These are phyloP conservation scores for Tenodera sinensis DNA, from an alignment of 2,888 invertebrate genomes.

Conservation along the genomic window DNA sequence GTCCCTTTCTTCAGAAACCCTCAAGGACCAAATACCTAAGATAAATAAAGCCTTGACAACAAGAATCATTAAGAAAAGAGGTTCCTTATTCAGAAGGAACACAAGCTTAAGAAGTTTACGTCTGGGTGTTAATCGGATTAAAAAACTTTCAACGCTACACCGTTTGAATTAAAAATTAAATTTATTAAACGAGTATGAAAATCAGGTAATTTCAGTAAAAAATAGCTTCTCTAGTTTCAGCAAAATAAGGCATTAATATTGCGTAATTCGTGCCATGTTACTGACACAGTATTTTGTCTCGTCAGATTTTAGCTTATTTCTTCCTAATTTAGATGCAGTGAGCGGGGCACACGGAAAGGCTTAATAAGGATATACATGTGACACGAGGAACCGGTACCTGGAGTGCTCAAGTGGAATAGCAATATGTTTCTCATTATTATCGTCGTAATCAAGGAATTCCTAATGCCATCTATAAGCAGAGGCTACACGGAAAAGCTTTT, in stretches of 20 bases:
- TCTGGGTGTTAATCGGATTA: neutral
- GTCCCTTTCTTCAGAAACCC: no score
- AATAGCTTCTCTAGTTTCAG: neutral
- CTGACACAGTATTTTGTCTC: neutral
- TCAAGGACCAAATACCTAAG: no score
- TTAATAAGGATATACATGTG: neutral
- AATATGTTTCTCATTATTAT: neutral
- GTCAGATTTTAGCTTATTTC: neutral
- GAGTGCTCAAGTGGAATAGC: neutral
- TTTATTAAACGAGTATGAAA: neutral
- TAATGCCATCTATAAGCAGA: neutral
- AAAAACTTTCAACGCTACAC: neutral
- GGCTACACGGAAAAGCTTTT: neutral
- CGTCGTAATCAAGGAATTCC: neutral
- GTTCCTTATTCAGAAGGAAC: no score
- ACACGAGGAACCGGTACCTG: neutral
- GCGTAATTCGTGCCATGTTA: no score
- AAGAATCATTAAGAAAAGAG: no score
- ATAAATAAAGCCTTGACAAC: no score
- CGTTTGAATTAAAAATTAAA: neutral
- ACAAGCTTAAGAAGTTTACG: neutral
- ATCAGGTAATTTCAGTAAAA: neutral
- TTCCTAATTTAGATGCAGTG: neutral
- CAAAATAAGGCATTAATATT: neutral
- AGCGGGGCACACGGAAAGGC: neutral